phyloP scores from a whole-genome alignment of 64 coral and sea anemone genomes.

The Anthopleura sola region DNA sequence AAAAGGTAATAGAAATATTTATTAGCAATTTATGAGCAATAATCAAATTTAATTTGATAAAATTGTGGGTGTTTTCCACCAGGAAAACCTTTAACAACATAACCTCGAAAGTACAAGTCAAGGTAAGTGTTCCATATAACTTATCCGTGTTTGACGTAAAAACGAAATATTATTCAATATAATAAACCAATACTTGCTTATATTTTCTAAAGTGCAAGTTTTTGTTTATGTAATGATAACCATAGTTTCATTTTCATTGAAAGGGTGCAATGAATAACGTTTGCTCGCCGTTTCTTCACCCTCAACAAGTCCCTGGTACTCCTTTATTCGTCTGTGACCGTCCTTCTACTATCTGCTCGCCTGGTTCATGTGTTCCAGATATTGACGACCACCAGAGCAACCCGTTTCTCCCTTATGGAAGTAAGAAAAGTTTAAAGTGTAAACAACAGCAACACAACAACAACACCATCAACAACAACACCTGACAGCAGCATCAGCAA shows the following conservation, averaged over 20 bases:
- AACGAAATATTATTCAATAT: no score
- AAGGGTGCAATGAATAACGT: not conserved
- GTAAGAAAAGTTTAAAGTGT: not conserved
- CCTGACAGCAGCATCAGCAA: no score
- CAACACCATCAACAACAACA: not conserved
- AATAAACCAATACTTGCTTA: no score
- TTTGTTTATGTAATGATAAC: no score
- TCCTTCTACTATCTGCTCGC: slow-evolving; percentile 27
- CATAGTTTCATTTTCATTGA: not conserved
- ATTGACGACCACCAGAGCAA: slow-evolving; percentile 12
- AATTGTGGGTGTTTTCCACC: no score
- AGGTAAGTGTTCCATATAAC: no score
- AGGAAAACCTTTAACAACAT: no score
- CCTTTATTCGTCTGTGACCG: not conserved
- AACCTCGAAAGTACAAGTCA: no score
- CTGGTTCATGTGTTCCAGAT: slow-evolving; percentile 43
- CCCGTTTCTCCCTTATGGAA: not conserved
- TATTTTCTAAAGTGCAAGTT: no score
- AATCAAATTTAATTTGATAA: no score
- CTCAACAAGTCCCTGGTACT: slow-evolving; percentile 34
- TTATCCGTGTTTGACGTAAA: no score
- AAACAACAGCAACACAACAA: not conserved
- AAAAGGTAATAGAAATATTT: not conserved
- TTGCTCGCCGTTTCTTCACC: not conserved
- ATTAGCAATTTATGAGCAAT: no score